phyloP scores from a whole-genome alignment of 2,888 invertebrate species.

The Noctua pronuba region DNA sequence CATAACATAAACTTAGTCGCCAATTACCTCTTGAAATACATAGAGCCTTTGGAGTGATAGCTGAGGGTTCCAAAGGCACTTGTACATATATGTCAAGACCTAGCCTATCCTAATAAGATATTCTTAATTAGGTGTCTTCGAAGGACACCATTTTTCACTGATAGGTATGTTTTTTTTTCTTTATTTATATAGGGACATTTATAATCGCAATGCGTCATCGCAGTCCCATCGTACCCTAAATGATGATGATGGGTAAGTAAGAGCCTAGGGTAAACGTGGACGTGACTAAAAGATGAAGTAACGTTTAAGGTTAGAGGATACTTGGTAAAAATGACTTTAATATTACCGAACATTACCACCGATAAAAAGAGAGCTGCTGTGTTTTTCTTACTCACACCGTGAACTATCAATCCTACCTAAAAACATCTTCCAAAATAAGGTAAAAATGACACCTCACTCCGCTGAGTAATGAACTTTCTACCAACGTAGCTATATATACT shows the following conservation, averaged over 20 bases:
- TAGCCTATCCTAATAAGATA: neutral
- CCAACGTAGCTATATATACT: conserved; percentile 22
- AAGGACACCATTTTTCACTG: neutral
- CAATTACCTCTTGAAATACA: neutral
- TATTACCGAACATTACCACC: neutral
- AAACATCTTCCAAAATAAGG: conserved; percentile 22
- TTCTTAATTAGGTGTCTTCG: neutral
- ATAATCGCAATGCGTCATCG: too few relatives aligned
- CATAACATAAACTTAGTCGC: neutral
- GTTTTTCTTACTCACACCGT: conserved; percentile 18
- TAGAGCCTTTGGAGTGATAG: neutral
- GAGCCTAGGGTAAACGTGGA: neutral
- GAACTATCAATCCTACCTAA: conserved; percentile 21
- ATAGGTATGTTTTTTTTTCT: too few relatives aligned
- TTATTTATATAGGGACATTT: too few relatives aligned
- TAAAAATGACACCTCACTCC: conserved; percentile 24
- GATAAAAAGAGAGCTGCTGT: neutral
- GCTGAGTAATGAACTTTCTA: conserved; percentile 46
- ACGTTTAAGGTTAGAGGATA: neutral
- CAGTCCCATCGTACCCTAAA: too few relatives aligned
- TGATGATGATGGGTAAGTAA: neutral
- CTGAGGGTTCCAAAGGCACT: neutral
- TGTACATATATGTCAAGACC: neutral
- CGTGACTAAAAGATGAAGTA: neutral
- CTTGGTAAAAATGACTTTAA: neutral